Conservation (phyloP, 2,888 invertebrate genomes). For the Meta bourneti region DNA sequence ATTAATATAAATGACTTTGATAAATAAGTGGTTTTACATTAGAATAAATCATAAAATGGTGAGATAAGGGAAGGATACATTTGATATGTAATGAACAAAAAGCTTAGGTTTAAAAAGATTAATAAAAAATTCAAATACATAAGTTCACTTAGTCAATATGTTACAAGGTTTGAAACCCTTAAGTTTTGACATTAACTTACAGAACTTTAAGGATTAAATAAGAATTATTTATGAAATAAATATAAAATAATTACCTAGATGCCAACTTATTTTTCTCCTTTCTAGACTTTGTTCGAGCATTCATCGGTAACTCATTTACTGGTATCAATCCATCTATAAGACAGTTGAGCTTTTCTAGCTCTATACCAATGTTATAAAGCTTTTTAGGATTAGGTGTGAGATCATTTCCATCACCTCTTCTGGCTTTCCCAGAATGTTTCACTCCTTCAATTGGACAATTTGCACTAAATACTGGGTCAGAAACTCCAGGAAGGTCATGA, state of each 20-base stretch:
- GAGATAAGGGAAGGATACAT: too few species aligned
- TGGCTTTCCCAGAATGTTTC: constrained; percentile 87
- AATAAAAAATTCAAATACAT: too few species aligned
- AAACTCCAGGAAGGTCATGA: constrained; percentile 92
- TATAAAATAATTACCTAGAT: constrained; percentile 84
- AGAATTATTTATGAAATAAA: too few species aligned
- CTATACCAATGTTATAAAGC: constrained; percentile 93
- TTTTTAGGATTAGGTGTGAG: constrained; percentile 96
- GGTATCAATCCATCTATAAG: constrained; percentile 98
- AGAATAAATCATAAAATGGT: too few species aligned
- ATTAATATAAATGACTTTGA: too few species aligned
- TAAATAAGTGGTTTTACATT: too few species aligned
- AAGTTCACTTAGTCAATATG: too few species aligned
- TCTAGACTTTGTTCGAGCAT: constrained; percentile 92
- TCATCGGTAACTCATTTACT: constrained; percentile 94
- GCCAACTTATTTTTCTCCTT: constrained; percentile 99
- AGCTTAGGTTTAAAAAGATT: too few species aligned
- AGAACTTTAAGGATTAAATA: neutral
- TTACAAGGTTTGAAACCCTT: neutral
- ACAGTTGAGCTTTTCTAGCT: constrained; percentile 92
- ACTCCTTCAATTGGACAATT: constrained; percentile 90
- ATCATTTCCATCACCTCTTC: constrained; percentile 98
- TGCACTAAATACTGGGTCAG: constrained; percentile 97
- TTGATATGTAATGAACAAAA: too few species aligned
- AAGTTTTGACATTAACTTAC: neutral